A percentile compares a stretch with the other conserved stretches of the same genome.
phyloP scores from a whole-genome alignment of 2,113 vertebrate genomes.

The Pangasianodon gigas region DNA sequence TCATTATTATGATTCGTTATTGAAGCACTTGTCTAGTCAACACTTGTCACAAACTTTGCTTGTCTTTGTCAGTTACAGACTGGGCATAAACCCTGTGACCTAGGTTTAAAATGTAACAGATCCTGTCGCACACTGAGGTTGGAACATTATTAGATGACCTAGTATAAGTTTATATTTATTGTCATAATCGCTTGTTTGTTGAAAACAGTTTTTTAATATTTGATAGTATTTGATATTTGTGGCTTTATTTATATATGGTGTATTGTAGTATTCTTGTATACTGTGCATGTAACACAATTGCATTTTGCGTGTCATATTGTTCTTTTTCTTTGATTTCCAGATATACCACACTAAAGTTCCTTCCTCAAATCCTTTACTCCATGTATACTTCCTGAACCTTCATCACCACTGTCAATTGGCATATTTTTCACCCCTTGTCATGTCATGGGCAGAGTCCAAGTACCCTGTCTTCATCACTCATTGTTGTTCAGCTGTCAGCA shows the following conservation, averaged over 20 bases:
- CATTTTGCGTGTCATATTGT: background rate
- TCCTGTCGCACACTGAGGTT: background rate
- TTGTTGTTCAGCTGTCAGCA: slow-evolving; percentile 33
- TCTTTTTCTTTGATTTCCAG: slow-evolving; percentile 36
- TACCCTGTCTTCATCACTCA: background rate
- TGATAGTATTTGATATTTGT: background rate
- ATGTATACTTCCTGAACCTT: slow-evolving; percentile 30
- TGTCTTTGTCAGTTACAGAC: background rate
- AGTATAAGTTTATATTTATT: background rate
- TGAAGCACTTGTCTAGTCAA: slow-evolving; percentile 31
- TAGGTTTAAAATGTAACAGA: slow-evolving; percentile 11
- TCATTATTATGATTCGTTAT: slow-evolving; percentile 64
- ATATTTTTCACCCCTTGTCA: background rate
- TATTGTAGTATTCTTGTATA: background rate
- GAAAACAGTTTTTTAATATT: background rate
- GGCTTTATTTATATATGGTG: background rate
- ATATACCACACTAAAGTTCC: slow-evolving; percentile 18
- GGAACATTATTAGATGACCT: background rate
- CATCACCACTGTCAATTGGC: background rate
- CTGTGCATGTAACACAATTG: background rate
- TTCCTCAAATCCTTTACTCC: slow-evolving; percentile 11
- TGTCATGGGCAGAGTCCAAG: slow-evolving; percentile 16
- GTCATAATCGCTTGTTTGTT: background rate
- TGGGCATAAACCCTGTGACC: background rate
- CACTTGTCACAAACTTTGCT: slow-evolving; percentile 25